Evolutionary conservation across 2,888 invertebrate species (phyloP).

Genomic region (Parelbella ahira): DNA sequence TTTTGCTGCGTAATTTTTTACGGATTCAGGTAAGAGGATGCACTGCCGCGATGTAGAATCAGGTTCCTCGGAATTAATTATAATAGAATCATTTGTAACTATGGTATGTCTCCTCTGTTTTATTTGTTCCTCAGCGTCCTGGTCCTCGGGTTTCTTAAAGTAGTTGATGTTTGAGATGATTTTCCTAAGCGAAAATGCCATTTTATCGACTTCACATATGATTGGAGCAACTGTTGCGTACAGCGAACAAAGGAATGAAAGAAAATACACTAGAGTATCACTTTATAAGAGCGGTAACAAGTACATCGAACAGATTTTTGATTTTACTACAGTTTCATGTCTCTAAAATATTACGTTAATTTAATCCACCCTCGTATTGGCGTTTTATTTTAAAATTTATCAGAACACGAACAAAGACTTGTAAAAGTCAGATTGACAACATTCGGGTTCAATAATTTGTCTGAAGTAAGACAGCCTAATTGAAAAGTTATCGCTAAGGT

Average conservation of each 20-base stretch:
- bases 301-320: background rate
- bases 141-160: constrained; percentile 56
- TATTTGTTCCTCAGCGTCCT: constrained; percentile 24
- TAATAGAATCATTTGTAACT: constrained; percentile 32
- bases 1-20: constrained; percentile 48
- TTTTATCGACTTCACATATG: constrained; percentile 33
- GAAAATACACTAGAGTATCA: too few relatives aligned
- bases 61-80: constrained; percentile 50
- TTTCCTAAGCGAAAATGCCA: constrained; percentile 71
- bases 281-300: background rate
- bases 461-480: too few relatives aligned
- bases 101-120: constrained; percentile 28
- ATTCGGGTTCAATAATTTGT: too few relatives aligned
- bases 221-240: constrained; percentile 3
- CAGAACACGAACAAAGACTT: constrained; percentile 5
- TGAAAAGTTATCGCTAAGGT: too few relatives aligned
- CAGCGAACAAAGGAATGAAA: constrained; percentile 18
- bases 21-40: constrained; percentile 45
- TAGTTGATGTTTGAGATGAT: constrained; percentile 70
- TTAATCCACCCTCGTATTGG: constrained; percentile 21
- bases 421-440: constrained; percentile 3
- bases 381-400: constrained; percentile 11
- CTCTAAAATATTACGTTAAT: constrained; percentile 2
- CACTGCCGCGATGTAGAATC: constrained; percentile 58
- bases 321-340: background rate